These are phyloP conservation scores for Lasiurus borealis DNA, from an alignment of 2,113 vertebrate genomes.

Conservation along the genomic window DNA sequence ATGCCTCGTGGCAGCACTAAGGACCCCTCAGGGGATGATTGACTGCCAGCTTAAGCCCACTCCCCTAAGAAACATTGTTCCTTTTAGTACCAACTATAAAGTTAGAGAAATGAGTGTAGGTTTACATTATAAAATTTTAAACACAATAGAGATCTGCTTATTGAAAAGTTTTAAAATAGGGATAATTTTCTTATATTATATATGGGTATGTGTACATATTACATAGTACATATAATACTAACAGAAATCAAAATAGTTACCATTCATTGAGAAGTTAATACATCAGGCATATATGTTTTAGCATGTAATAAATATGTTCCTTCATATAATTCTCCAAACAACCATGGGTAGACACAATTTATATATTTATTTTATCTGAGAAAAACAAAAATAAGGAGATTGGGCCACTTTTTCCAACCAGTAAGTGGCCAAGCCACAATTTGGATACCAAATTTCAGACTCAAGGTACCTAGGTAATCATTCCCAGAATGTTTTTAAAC, in stretches of 20 bases:
- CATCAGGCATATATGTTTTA: background rate
- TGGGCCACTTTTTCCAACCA: background rate
- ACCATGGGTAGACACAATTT: background rate
- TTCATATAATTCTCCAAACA: background rate
- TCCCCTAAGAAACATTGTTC: too few species aligned
- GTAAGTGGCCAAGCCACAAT: background rate
- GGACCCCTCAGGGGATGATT: too few species aligned
- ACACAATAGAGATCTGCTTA: background rate
- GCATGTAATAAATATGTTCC: background rate
- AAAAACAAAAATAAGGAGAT: background rate
- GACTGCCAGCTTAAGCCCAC: too few species aligned
- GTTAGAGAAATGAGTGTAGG: background rate
- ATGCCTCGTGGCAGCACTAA: too few species aligned
- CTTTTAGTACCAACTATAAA: background rate
- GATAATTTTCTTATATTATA: background rate
- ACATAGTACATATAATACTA: background rate
- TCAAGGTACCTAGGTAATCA: background rate
- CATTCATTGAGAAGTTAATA: background rate
- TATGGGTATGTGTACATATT: background rate
- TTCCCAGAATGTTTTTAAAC: background rate
- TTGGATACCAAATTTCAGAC: background rate
- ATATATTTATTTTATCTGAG: background rate
- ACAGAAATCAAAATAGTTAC: background rate
- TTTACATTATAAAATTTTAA: background rate
- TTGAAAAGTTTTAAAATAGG: background rate